A percentile compares a stretch with the other conserved stretches of the same genome.
Conservation (phyloP, 1,140 invertebrate genomes). For the Colletes latitarsis region DNA sequence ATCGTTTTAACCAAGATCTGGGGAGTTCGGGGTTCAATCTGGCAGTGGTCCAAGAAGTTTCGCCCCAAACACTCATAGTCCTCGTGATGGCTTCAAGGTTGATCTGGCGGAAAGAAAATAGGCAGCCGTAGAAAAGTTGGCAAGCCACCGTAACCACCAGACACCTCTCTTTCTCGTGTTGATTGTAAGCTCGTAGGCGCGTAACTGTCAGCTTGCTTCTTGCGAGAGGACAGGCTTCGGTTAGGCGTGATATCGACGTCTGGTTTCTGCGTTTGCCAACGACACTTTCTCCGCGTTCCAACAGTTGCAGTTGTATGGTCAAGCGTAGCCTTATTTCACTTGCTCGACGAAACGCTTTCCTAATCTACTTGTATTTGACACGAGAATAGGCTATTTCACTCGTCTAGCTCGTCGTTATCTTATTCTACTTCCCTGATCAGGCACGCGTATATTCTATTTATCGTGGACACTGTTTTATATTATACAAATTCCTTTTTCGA, state of each 20-base stretch:
- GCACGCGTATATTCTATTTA: neutral
- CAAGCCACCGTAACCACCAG: constrained; percentile 5
- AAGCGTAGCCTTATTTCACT: neutral
- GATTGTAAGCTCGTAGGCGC: constrained; percentile 12
- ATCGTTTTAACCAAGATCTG: neutral
- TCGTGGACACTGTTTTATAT: no score
- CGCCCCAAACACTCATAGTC: neutral
- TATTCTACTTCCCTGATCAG: neutral
- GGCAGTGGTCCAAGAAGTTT: neutral
- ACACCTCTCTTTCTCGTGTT: constrained; percentile 7
- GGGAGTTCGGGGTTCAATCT: constrained; percentile 1
- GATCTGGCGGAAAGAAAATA: neutral
- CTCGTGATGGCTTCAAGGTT: constrained; percentile 27
- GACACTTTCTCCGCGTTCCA: neutral
- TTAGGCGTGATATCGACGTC: constrained; percentile 18
- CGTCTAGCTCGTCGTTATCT: neutral
- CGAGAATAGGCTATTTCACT: no score
- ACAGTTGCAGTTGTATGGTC: neutral
- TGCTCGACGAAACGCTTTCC: neutral
- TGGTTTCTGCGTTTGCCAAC: neutral
- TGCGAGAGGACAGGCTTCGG: constrained; percentile 8
- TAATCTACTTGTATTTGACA: neutral
- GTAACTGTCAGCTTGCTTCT: constrained; percentile 14
- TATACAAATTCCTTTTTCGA: no score
- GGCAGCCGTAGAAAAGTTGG: constrained; percentile 43